Conservation (phyloP, 2,888 invertebrate genomes). For the Protodeltote pygarga region DNA sequence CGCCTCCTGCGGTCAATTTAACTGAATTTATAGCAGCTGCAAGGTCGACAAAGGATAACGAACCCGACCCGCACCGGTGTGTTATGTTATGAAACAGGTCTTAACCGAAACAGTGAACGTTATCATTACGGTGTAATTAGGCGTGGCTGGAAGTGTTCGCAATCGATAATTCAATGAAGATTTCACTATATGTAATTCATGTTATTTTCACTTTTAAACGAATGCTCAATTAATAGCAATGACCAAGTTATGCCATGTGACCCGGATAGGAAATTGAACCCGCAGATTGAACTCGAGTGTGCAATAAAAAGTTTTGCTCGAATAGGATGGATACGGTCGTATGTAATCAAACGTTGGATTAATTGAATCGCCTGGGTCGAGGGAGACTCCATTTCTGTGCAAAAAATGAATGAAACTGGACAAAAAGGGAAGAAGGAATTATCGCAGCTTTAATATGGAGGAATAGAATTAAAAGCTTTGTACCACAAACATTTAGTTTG, state of each 20-base stretch:
- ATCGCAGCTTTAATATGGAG: conserved; percentile 17
- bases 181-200: conserved; percentile 12
- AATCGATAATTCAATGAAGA: conserved; percentile 20
- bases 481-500: too few relatives aligned
- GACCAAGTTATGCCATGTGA: conserved; percentile 47
- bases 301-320: conserved; percentile 55
- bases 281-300: conserved; percentile 48
- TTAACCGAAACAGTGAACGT: conserved; percentile 54
- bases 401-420: conserved; percentile 41
- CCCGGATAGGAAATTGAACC: conserved; percentile 60
- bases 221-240: conserved; percentile 58
- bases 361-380: conserved; percentile 69
- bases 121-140: conserved; percentile 41
- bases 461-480: too few relatives aligned
- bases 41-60: conserved; percentile 83
- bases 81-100: conserved; percentile 69
- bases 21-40: conserved; percentile 81
- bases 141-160: conserved; percentile 19
- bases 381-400: conserved; percentile 55
- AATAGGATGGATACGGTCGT: conserved; percentile 48
- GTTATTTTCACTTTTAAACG: conserved; percentile 30
- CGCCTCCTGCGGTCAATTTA: conserved; percentile 77
- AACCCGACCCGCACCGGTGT: conserved; percentile 64
- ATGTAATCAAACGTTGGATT: conserved; percentile 65
- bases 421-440: conserved; percentile 55